A percentile compares a stretch with the other conserved stretches of the same genome.
Conservation (phyloP, 2,888 invertebrate genomes). For the Drosophila villosipedis region DNA sequence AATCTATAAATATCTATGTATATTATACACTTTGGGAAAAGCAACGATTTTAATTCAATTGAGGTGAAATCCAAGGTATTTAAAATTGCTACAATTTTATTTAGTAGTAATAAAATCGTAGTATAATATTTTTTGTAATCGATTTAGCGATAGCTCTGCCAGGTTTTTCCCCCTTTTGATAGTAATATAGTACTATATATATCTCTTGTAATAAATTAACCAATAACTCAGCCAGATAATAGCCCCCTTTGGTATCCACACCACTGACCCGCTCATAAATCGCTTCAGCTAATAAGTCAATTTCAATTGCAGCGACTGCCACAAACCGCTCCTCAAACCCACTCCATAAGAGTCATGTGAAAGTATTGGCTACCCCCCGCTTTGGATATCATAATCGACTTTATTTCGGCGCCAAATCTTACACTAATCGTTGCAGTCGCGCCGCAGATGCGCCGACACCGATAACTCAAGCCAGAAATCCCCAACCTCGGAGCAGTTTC, state of each 20-base stretch:
- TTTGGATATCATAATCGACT: slow-evolving; percentile 13
- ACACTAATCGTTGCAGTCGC: slow-evolving; percentile 41
- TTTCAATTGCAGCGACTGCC: slow-evolving; percentile 33
- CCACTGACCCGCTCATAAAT: slow-evolving; percentile 33
- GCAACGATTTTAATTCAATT: not conserved
- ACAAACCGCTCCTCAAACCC: slow-evolving; percentile 3
- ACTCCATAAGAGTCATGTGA: slow-evolving; percentile 48
- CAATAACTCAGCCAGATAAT: not conserved
- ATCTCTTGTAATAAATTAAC: not conserved
- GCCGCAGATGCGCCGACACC: slow-evolving; percentile 44
- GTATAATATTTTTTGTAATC: no score
- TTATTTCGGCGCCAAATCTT: slow-evolving; percentile 50
- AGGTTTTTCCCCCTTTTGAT: not conserved
- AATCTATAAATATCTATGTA: not conserved
- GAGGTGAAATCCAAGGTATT: not conserved
- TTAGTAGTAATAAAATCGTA: no score
- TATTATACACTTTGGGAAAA: not conserved
- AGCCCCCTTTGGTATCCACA: slow-evolving; percentile 9
- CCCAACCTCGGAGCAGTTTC: slow-evolving; percentile 21
- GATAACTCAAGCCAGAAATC: slow-evolving; percentile 46
- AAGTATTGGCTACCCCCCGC: slow-evolving; percentile 36
- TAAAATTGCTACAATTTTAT: not conserved
- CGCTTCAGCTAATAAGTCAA: slow-evolving; percentile 60
- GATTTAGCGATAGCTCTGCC: not conserved
- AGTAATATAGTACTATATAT: not conserved